Conservation (phyloP, 2,888 invertebrate species). For the Drosophila dives region DNA sequence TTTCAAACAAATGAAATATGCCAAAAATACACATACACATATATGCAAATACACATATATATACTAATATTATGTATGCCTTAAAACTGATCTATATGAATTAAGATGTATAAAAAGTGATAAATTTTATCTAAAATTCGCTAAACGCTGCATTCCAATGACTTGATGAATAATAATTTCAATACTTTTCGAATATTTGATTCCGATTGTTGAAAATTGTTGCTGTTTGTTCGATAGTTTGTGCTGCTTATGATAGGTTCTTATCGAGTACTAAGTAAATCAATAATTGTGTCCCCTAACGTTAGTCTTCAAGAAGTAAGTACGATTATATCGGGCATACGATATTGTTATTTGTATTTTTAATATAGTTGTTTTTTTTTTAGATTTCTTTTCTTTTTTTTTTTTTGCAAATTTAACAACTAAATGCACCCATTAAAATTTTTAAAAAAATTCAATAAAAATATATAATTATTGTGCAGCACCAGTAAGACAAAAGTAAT, state of each 20-base stretch:
- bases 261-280: slow-evolving; percentile 41
- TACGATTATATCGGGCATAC: slow-evolving; percentile 22
- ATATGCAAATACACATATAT: not conserved
- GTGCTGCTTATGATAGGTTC: slow-evolving; percentile 31
- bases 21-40: slow-evolving; percentile 8
- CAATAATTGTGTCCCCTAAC: slow-evolving; percentile 69
- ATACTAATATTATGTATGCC: not conserved
- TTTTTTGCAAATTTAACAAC: slow-evolving; percentile 51
- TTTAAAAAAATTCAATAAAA: slow-evolving; percentile 36
- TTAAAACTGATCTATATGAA: slow-evolving; percentile 49
- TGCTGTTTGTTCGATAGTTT: not conserved
- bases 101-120: slow-evolving; percentile 37
- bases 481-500: slow-evolving; percentile 46
- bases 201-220: slow-evolving; percentile 14
- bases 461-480: slow-evolving; percentile 58
- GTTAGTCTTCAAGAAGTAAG: slow-evolving; percentile 40
- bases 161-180: slow-evolving; percentile 22
- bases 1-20: slow-evolving; percentile 2
- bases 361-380: slow-evolving; percentile 21
- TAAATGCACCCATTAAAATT: slow-evolving; percentile 71
- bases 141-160: slow-evolving; percentile 28
- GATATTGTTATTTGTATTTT: slow-evolving; percentile 16
- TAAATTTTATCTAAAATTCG: slow-evolving; percentile 50
- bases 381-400: not conserved
- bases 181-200: slow-evolving; percentile 17